Evolutionary conservation across 1,140 invertebrate species (phyloP).

Genomic region (Muscidifurax raptorellus): DNA sequence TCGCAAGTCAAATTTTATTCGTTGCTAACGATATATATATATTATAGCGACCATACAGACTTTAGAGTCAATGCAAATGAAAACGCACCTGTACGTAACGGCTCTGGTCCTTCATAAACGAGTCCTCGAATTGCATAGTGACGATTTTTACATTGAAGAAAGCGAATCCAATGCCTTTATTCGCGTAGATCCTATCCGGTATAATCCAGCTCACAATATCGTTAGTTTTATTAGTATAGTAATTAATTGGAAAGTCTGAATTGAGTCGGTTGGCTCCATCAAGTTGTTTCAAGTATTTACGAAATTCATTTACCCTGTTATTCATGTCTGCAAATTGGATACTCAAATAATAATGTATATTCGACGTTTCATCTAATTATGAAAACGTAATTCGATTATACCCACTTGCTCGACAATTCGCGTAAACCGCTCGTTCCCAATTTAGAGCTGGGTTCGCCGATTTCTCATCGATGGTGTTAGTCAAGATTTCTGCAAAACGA

Average conservation of each 20-base stretch:
- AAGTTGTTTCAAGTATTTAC: not conserved
- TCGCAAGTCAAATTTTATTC: no score
- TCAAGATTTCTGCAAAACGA: no score
- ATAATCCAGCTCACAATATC: not conserved
- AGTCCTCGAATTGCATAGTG: not conserved
- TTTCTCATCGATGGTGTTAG: not conserved
- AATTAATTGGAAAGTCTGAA: not conserved
- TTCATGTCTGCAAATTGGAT: not conserved
- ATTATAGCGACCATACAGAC: no score
- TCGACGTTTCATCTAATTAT: no score
- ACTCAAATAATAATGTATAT: no score
- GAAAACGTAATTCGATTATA: not conserved
- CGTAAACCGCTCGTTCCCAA: not conserved
- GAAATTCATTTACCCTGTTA: not conserved
- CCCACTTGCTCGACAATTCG: not conserved
- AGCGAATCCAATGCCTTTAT: conserved; percentile 38
- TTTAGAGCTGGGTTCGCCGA: not conserved
- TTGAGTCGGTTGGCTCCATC: conserved; percentile 7
- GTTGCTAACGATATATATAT: no score
- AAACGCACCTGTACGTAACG: conserved; percentile 37
- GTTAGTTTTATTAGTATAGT: not conserved
- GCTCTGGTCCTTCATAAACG: not conserved
- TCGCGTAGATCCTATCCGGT: conserved; percentile 15
- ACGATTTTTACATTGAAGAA: conserved; percentile 45
- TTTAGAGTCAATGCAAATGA: not conserved